Percentiles rank a stretch among this genome's conserved stretches.
These are phyloP conservation scores for Stomorhina lunata DNA, from an alignment of 2,888 invertebrate species.

Conservation along the genomic window DNA sequence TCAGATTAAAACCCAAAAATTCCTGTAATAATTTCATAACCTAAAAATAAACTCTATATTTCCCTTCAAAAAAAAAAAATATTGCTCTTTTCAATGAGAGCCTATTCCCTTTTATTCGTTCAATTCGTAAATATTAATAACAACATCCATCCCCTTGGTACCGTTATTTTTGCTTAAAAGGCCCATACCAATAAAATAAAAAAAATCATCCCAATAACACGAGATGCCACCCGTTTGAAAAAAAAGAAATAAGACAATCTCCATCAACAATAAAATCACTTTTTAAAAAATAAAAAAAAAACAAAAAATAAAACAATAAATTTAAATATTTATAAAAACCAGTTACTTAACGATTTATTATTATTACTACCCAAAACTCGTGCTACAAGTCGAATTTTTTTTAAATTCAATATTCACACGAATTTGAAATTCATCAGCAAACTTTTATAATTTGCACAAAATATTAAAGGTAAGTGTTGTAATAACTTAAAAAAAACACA, in stretches of 20 bases:
- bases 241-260: not conserved
- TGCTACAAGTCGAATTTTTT: not conserved
- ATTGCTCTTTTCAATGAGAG: not conserved
- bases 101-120: constrained; percentile 15
- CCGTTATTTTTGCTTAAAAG: constrained; percentile 36
- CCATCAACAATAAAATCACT: not conserved
- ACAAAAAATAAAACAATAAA: not conserved
- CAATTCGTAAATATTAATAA: constrained; percentile 34
- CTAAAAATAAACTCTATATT: too few relatives aligned
- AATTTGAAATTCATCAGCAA: not conserved
- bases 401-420: not conserved
- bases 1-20: too few relatives aligned
- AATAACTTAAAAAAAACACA: too few relatives aligned
- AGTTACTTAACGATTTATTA: constrained; percentile 3
- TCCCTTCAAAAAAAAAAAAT: too few relatives aligned
- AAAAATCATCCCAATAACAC: not conserved
- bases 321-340: not conserved
- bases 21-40: too few relatives aligned
- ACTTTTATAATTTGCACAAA: not conserved
- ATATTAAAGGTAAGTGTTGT: not conserved
- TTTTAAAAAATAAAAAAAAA: not conserved
- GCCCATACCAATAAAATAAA: not conserved
- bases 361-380: not conserved
- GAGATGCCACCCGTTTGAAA: constrained; percentile 24
- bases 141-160: constrained; percentile 5